phyloP scores from a whole-genome alignment of 2,888 invertebrate genomes.

The Hyles lineata region DNA sequence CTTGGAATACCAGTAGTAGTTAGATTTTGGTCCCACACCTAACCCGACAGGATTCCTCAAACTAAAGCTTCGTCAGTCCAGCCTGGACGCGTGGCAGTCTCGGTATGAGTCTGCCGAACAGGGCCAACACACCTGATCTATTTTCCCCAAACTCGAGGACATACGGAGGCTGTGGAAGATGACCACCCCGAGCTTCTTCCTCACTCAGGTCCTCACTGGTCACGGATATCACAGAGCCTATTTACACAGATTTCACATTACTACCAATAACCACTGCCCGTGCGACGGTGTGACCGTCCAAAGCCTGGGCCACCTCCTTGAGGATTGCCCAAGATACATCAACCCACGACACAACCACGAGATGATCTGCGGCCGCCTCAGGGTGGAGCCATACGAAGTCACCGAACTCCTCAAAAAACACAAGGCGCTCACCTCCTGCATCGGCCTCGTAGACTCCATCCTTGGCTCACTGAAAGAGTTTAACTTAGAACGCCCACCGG shows the following conservation, averaged over 20 bases:
- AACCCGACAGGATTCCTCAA: too few relatives aligned
- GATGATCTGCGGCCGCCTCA: not conserved
- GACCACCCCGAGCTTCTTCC: not conserved
- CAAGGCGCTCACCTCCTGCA: too few relatives aligned
- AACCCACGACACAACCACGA: slow-evolving; percentile 3
- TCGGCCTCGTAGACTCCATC: too few relatives aligned
- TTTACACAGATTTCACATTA: slow-evolving; percentile 1
- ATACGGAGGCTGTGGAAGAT: not conserved
- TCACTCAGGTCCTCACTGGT: slow-evolving; percentile 23
- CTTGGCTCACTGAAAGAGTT: too few relatives aligned
- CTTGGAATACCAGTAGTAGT: too few relatives aligned
- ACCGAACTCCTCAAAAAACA: too few relatives aligned
- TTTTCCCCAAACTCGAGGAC: not conserved
- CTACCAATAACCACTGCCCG: not conserved
- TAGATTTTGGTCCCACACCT: too few relatives aligned
- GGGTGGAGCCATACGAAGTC: too few relatives aligned
- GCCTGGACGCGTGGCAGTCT: not conserved
- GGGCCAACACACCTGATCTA: not conserved
- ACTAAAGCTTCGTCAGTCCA: not conserved
- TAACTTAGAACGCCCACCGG: too few relatives aligned
- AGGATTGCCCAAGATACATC: not conserved
- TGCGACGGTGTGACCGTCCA: not conserved
- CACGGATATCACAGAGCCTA: slow-evolving; percentile 18
- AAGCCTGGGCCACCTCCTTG: not conserved
- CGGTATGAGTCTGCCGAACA: not conserved